Base-by-base conservation (phyloP, 1,140 invertebrate species). In the Philopotamus ludificatus region DNA sequence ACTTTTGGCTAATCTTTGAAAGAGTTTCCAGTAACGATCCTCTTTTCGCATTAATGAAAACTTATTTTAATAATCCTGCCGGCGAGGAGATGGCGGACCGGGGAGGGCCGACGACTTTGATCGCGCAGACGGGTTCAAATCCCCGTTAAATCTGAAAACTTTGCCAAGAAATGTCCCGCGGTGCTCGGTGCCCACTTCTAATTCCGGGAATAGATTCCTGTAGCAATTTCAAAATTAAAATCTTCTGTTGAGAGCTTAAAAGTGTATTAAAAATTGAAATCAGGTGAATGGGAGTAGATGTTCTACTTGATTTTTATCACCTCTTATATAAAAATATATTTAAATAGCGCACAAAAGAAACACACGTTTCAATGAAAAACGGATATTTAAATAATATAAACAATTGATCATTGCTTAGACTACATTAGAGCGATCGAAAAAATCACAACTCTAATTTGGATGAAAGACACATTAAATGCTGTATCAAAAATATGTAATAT, bases 41-140 rank as follows among this genome's bases (percentile, higher is more conserved):
- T 10, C 51, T 54, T 54, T 54, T 34, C 8, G 57, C 57, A 60
- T 60, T 60, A 60, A 44, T 60, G 57, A 60, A 60, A 60, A 60
- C 57, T 60, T 60, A 60, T 60, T 60, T 60, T 60, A 60, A 60
- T 60, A 60, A 60, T 60, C 57, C 42, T 18, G n/a, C n/a, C n/a
- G n/a, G n/a, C n/a, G n/a, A 1, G 41, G 55, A 20, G 18, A 9
- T 21, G 2, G 21, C 47, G 20, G 23, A 9, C 49, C 9, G 50
- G 50, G 10, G 53, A 53, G 50, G 28, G 53, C 22, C 26, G 53
- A 18, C 10, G 54, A 41, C 54, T 57, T 57, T 28, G 39, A 42
- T 42, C 54, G 54, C 55, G 45, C 28, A 42, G 55, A 55, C 51
- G 42, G 57, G 47, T 21, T 47, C 57, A 60, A 60, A 60, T 60